Percentiles rank a stretch among this genome's conserved stretches.
phyloP scores from a whole-genome alignment of 2,888 invertebrate genomes.

The Synergus gifuensis region DNA sequence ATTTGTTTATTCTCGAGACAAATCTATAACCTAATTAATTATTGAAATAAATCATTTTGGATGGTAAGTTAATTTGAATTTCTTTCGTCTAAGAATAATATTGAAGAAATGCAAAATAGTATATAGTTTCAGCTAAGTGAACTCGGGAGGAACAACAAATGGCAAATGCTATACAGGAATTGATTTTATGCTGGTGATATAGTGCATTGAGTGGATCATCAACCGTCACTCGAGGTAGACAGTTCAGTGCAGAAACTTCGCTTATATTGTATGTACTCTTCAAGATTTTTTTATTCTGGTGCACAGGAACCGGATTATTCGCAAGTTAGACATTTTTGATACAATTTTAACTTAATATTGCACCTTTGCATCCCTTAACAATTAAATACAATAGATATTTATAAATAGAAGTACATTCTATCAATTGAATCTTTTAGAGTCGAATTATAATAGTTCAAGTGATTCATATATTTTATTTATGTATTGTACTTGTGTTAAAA shows the following conservation, averaged over 20 bases:
- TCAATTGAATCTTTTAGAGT: too few species aligned
- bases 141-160: not conserved
- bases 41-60: too few species aligned
- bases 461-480: too few species aligned
- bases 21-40: not conserved
- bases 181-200: constrained; percentile 10
- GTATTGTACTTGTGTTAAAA: not conserved
- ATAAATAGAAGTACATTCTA: too few species aligned
- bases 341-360: not conserved
- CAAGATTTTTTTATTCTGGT: not conserved
- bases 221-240: not conserved
- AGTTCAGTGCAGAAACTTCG: constrained; percentile 1
- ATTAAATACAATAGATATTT: too few species aligned
- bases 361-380: too few species aligned
- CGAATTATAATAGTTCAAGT: too few species aligned
- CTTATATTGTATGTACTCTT: not conserved
- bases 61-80: not conserved
- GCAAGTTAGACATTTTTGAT: not conserved
- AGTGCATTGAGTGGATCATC: constrained; percentile 25
- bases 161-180: not conserved
- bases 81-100: not conserved
- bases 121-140: not conserved
- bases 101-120: not conserved
- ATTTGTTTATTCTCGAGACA: not conserved
- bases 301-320: not conserved